phyloP scores from a whole-genome alignment of 2,113 vertebrate genomes.

The Perca schrenkii region DNA sequence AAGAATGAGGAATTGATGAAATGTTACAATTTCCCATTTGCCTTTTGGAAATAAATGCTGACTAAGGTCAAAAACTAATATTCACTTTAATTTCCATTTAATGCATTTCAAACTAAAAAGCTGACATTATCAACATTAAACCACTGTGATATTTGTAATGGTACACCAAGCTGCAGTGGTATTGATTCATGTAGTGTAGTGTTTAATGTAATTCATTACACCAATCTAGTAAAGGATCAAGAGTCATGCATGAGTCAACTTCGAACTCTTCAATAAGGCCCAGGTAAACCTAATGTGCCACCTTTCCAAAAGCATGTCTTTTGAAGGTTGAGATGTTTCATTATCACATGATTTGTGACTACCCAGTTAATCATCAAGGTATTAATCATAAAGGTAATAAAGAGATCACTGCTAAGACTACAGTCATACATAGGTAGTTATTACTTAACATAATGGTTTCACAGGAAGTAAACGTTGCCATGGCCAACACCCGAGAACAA shows the following conservation, averaged over 20 bases:
- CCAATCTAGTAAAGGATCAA: neutral
- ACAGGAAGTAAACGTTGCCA: constrained; percentile 52
- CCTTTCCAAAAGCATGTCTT: neutral
- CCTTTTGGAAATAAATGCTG: constrained; percentile 15
- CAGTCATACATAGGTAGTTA: constrained; percentile 15
- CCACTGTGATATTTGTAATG: constrained; percentile 5
- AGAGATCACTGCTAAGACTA: constrained; percentile 46
- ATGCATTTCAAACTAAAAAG: neutral
- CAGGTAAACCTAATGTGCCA: neutral
- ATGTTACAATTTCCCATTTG: constrained; percentile 21
- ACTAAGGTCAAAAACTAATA: constrained; percentile 27
- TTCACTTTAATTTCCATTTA: constrained; percentile 15
- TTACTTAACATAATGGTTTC: constrained; percentile 34
- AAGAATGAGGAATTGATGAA: constrained; percentile 14
- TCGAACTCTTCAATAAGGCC: neutral
- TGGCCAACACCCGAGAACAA: constrained; percentile 55
- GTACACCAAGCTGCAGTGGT: constrained; percentile 11
- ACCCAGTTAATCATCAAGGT: constrained; percentile 28
- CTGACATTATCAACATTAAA: neutral
- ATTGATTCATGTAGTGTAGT: constrained; percentile 16
- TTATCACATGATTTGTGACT: constrained; percentile 19
- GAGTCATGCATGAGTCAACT: neutral
- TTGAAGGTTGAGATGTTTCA: constrained; percentile 19
- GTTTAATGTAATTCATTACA: neutral
- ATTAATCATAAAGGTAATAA: constrained; percentile 46